A percentile compares a stretch with the other conserved stretches of the same genome.
Evolutionary conservation across 2,113 vertebrate genomes (phyloP).

Genomic region (Chaetura pelagica): DNA sequence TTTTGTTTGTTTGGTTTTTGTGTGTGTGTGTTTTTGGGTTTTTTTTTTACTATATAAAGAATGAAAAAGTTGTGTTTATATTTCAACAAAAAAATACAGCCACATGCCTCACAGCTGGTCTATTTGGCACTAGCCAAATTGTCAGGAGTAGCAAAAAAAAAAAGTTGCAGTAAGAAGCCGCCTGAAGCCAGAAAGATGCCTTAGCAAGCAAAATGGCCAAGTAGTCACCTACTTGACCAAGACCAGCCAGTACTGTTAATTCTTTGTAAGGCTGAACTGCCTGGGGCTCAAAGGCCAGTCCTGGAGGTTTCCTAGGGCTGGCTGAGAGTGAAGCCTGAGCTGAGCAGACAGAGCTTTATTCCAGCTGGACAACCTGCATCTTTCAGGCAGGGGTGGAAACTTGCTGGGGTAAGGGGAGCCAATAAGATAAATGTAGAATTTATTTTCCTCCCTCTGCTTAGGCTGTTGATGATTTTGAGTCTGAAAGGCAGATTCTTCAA

Average conservation of each 20-base stretch:
- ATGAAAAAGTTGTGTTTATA: not conserved
- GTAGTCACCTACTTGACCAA: not conserved
- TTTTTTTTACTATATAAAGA: not conserved
- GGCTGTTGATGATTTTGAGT: not conserved
- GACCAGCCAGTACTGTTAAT: accelerated
- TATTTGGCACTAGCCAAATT: not conserved
- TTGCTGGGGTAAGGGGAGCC: not conserved
- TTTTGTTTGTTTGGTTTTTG: not conserved
- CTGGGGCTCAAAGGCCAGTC: not conserved
- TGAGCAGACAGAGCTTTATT: not conserved
- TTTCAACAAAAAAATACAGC: not conserved
- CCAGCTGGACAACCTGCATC: not conserved
- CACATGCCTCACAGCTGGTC: not conserved
- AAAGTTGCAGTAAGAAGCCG: not conserved
- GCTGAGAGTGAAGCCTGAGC: not conserved
- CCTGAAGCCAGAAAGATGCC: not conserved
- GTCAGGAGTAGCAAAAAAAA: not conserved
- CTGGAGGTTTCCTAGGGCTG: not conserved
- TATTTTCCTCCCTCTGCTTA: not conserved
- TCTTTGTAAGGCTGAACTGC: not conserved
- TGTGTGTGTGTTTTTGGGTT: no score
- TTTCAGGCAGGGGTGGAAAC: not conserved
- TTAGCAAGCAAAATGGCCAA: not conserved
- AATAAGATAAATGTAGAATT: not conserved
- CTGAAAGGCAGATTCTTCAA: not conserved